Conservation (phyloP, 2,797 vertebrate species). For the Brachymystax lenok region DNA sequence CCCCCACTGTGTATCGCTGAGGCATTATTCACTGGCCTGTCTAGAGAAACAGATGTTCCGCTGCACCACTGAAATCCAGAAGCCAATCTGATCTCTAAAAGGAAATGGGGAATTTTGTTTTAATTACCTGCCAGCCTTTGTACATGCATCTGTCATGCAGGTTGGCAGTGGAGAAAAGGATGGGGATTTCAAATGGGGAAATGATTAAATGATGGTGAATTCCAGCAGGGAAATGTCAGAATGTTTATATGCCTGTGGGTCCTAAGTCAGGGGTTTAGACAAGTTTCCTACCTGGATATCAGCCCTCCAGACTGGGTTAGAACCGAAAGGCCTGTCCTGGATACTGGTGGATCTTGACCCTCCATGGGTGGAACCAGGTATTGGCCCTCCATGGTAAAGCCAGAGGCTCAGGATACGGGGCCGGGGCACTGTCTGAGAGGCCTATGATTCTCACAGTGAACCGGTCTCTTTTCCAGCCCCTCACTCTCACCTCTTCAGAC, state of each 20-base stretch:
- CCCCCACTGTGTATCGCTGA: neutral
- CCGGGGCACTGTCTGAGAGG: constrained; percentile 95
- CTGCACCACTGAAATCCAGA: neutral
- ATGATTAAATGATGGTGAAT: too few species aligned
- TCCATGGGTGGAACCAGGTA: neutral
- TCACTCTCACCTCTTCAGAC: constrained; percentile 75
- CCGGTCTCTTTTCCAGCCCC: constrained; percentile 96
- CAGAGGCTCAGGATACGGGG: constrained; percentile 85
- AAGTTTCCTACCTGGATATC: neutral
- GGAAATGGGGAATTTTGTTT: neutral
- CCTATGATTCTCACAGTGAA: constrained; percentile 95
- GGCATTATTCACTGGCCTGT: constrained; percentile 3
- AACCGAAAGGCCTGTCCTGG: neutral
- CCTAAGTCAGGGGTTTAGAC: neutral
- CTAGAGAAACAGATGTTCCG: constrained; percentile 23
- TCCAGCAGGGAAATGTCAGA: too few species aligned
- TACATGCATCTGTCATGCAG: neutral
- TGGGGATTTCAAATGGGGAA: neutral
- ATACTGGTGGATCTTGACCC: neutral
- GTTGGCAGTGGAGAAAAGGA: neutral
- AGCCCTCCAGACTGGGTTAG: neutral
- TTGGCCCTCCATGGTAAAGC: neutral
- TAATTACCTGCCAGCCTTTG: neutral
- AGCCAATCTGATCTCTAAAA: neutral
- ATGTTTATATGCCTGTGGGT: neutral